phyloP scores from a whole-genome alignment of 2,888 invertebrate species.

The Stenotaenia linearis region DNA sequence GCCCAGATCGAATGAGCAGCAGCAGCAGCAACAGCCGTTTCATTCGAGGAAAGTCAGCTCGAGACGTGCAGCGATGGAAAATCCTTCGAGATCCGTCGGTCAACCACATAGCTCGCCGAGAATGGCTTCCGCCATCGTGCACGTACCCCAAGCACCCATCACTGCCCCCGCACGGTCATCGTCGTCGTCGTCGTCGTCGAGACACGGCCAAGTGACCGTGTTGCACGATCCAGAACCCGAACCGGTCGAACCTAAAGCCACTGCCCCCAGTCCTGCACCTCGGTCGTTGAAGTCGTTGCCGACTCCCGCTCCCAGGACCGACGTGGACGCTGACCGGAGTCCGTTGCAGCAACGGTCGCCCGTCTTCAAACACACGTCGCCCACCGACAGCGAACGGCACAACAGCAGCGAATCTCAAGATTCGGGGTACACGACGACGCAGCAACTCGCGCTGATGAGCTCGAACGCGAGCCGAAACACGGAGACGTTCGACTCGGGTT shows the following conservation, averaged over 20 bases:
- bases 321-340: conserved; percentile 24
- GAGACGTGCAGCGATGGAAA: not conserved
- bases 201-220: too few relatives aligned
- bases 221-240: too few relatives aligned
- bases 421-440: conserved; percentile 28
- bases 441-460: conserved; percentile 29
- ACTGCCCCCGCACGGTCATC: not conserved
- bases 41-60: not conserved
- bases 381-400: conserved; percentile 35
- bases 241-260: conserved; percentile 33
- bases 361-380: conserved; percentile 38
- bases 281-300: conserved; percentile 8
- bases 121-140: not conserved
- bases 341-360: conserved; percentile 34
- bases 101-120: not conserved
- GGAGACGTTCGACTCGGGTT: conserved; percentile 35
- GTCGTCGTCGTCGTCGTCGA: too few relatives aligned
- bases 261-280: conserved; percentile 30
- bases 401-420: conserved; percentile 29
- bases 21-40: too few relatives aligned
- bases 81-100: not conserved
- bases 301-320: not conserved
- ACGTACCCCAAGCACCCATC: not conserved
- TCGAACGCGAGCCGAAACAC: not conserved
- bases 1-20: not conserved